Evolutionary conservation across 2,888 invertebrate species (phyloP), one percentile per base, ranked within the genome.

Genomic region (Lapara coniferarum): DNA sequence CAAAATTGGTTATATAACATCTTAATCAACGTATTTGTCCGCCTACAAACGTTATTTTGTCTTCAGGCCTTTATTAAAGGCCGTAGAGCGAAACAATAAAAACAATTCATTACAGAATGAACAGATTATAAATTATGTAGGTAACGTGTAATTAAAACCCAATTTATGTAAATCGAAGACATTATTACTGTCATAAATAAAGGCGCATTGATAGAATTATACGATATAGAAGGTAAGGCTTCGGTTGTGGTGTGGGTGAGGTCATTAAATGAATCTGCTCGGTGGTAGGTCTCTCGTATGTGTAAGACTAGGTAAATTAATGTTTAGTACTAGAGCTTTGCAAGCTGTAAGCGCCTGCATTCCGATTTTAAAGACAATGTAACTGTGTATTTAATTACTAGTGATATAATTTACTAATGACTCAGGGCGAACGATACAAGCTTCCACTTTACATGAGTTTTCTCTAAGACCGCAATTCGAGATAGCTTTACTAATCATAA

Each of bases 151-250:
- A 88, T 88, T 88, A 88, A 81, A 83, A 74, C 74, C 70, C 77
- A 76, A 87, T 87, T 86, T 86, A 87, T 86, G 82, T 80, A 82
- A 83, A 86, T 84, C 79, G 80, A 85, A 85, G 80, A 81, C 80
- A 81, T 87, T 86, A 87, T 84, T 85, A 77, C 82, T 66, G 55
- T 75, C 76, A 84, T 89, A 88, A 87, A 89, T 87, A 83, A 85
- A 79, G 56, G 70, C 71, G 78, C 74, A 71, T 77, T 77, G 74
- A 81, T 84, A 75, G 80, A 84, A 85, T 84, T 78, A 78, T 80
- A 82, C 78, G 75, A 78, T 71, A 80, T 69, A 74, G 69, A 69
- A 58, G 46, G 63, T 63, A 69, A 71, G 67, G 70, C 51, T 66
- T 66, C 58, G 53, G 19, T 53, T 12, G 6, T 16, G 52, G 8